phyloP scores from a whole-genome alignment of 2,797 vertebrate species.

The Onychomys torridus region DNA sequence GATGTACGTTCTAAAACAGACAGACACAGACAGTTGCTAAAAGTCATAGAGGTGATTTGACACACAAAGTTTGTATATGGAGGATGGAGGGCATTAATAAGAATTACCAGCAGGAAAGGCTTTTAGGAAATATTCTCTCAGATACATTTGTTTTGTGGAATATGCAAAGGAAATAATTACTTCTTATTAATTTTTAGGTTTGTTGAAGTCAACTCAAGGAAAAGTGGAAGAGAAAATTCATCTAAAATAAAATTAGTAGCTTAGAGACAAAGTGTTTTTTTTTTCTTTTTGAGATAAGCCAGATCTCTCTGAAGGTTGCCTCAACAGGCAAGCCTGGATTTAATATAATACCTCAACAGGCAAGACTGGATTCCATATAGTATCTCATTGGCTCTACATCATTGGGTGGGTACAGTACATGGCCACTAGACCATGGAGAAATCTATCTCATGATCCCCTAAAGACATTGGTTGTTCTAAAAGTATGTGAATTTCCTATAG shows the following conservation, averaged over 20 bases:
- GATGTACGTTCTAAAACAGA: background rate
- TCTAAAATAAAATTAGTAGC: constrained; percentile 35
- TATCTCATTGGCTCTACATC: background rate
- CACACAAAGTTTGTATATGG: background rate
- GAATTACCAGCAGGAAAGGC: background rate
- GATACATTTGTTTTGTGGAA: background rate
- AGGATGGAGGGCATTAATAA: background rate
- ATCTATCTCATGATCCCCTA: background rate
- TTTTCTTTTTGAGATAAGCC: constrained; percentile 6
- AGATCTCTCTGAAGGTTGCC: background rate
- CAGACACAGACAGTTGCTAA: background rate
- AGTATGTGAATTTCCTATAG: background rate
- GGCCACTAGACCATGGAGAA: background rate
- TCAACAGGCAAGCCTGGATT: background rate
- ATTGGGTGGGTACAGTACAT: background rate
- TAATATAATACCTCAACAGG: background rate
- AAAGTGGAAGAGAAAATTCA: constrained; percentile 21
- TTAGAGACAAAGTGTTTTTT: background rate
- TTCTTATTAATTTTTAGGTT: background rate
- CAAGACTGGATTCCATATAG: background rate
- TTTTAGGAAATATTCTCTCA: background rate
- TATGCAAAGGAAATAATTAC: constrained; percentile 19
- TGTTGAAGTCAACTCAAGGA: background rate
- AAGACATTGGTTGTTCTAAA: background rate
- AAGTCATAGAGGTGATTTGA: background rate